These are phyloP conservation scores for Medauroidea extradentata DNA, from an alignment of 1,140 invertebrate genomes.

Conservation along the genomic window DNA sequence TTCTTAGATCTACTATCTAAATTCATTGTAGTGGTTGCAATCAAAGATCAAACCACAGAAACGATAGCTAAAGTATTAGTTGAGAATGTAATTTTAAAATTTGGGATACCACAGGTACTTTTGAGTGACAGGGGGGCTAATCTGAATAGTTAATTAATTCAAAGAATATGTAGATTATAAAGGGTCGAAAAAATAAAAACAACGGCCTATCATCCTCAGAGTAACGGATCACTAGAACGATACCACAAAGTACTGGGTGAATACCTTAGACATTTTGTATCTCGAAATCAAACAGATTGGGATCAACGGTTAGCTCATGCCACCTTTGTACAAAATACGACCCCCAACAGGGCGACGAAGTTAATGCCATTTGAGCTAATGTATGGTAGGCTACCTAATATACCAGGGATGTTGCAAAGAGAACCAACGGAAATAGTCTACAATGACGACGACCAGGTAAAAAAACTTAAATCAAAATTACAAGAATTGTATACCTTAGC, in stretches of 20 bases:
- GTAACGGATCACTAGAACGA: slow-evolving; percentile 27
- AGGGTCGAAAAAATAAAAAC: slow-evolving; percentile 14
- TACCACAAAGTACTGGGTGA: slow-evolving; percentile 21
- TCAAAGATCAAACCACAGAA: slow-evolving; percentile 4
- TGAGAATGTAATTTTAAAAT: neutral
- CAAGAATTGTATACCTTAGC: too few relatives aligned
- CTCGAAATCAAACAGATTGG: slow-evolving; percentile 31
- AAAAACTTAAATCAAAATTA: neutral
- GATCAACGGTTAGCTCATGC: slow-evolving; percentile 16
- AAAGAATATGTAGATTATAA: neutral
- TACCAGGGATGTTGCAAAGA: slow-evolving; percentile 16
- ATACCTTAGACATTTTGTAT: slow-evolving; percentile 19
- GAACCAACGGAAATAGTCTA: neutral
- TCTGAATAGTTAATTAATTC: neutral
- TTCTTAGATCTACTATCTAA: slow-evolving; percentile 16
- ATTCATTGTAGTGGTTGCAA: slow-evolving; percentile 3
- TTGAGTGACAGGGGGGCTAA: neutral
- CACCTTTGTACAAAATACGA: slow-evolving; percentile 29
- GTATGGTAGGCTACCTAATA: slow-evolving; percentile 26
- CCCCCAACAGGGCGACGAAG: slow-evolving; percentile 30
- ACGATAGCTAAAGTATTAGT: neutral
- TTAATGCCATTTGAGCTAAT: slow-evolving; percentile 32
- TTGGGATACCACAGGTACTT: neutral
- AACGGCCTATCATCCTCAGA: slow-evolving; percentile 26
- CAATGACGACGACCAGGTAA: neutral